Evolutionary conservation across 2,113 vertebrate genomes (phyloP).

Genomic region (Perca fluviatilis): DNA sequence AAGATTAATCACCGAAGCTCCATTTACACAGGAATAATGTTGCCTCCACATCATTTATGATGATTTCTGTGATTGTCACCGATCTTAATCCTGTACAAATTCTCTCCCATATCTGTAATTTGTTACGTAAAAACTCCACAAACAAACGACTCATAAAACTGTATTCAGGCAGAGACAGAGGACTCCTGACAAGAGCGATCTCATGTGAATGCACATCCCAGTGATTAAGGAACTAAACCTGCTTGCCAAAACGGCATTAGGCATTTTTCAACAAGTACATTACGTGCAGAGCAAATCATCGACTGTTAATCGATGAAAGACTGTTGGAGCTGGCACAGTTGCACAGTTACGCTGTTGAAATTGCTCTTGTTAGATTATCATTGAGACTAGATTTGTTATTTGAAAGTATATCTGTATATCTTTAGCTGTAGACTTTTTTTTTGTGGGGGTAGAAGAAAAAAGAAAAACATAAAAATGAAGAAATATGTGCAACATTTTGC

Average conservation of each 20-base stretch:
- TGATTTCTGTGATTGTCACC: conserved; percentile 47
- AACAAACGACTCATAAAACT: neutral
- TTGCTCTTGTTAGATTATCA: neutral
- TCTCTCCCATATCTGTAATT: conserved; percentile 18
- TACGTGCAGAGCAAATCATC: conserved; percentile 42
- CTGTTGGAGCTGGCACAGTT: conserved; percentile 10
- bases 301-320: conserved; percentile 48
- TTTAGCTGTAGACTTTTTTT: neutral
- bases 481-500: conserved; percentile 13
- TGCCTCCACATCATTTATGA: conserved; percentile 46
- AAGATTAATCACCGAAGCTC: conserved; percentile 48
- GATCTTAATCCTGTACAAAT: conserved; percentile 32
- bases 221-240: conserved; percentile 40
- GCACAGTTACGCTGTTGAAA: neutral
- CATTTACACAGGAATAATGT: conserved; percentile 43
- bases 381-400: conserved; percentile 9
- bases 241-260: conserved; percentile 32
- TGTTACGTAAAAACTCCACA: conserved; percentile 9
- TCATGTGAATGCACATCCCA: conserved; percentile 27
- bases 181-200: conserved; percentile 21
- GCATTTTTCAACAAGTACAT: conserved; percentile 55
- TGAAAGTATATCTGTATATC: conserved; percentile 8
- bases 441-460: neutral
- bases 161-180: conserved; percentile 32
- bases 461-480: neutral